These are phyloP conservation scores for Furnarius figulus DNA, from an alignment of 2,113 vertebrate genomes.

Conservation along the genomic window DNA sequence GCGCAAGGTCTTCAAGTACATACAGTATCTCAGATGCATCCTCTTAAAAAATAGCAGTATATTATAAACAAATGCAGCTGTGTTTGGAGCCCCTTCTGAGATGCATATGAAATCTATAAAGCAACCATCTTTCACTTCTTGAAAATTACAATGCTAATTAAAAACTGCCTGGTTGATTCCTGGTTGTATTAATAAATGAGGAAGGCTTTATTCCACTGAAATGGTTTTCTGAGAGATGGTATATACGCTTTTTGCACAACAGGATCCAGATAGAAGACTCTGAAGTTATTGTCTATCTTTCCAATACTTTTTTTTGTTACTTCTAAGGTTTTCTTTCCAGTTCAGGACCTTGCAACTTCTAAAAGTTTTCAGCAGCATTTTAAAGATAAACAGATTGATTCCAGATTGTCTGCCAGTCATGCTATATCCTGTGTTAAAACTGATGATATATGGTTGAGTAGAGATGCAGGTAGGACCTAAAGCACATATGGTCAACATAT, in stretches of 20 bases:
- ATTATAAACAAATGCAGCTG: constrained; percentile 12
- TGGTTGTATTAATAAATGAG: constrained; percentile 50
- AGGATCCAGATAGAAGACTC: constrained; percentile 42
- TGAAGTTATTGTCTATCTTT: constrained; percentile 32
- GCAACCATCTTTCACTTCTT: constrained; percentile 29
- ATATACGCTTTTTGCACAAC: constrained; percentile 6
- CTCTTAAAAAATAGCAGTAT: constrained; percentile 66
- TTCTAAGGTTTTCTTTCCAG: constrained; percentile 56
- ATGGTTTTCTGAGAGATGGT: constrained; percentile 25
- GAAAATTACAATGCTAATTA: constrained; percentile 64
- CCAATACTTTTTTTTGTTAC: constrained; percentile 63
- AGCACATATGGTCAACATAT: constrained; percentile 58
- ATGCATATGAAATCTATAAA: constrained; percentile 71
- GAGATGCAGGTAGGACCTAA: constrained; percentile 56
- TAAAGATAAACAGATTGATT: constrained; percentile 70
- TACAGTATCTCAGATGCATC: constrained; percentile 41
- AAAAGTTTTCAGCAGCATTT: constrained; percentile 62
- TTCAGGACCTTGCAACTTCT: constrained; percentile 62
- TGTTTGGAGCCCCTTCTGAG: constrained; percentile 62
- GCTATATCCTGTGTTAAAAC: constrained; percentile 57
- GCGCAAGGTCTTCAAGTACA: constrained; percentile 67
- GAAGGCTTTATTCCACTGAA: constrained; percentile 31
- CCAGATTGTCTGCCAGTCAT: constrained; percentile 60
- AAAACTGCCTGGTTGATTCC: constrained; percentile 18
- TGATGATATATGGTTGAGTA: constrained; percentile 44